phyloP scores from a whole-genome alignment of 2,113 vertebrate genomes.

The Aegotheles bennettii region DNA sequence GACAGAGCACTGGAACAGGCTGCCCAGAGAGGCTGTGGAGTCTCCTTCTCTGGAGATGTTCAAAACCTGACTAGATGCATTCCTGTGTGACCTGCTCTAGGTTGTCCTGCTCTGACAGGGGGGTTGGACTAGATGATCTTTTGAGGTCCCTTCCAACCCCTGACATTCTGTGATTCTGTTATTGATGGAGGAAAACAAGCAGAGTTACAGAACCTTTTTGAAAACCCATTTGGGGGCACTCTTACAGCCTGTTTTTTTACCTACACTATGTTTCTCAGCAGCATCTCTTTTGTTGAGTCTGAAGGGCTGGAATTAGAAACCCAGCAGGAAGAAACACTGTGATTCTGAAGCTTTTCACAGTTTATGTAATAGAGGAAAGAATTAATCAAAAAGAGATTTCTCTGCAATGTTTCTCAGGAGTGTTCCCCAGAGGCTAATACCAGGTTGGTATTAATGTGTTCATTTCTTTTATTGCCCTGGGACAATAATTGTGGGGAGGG shows the following conservation, averaged over 20 bases:
- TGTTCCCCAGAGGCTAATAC: not conserved
- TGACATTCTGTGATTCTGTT: too few species aligned
- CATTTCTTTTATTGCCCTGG: not conserved
- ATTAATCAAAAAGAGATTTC: not conserved
- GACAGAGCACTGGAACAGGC: too few species aligned
- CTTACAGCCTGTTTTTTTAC: not conserved
- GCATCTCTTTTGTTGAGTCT: not conserved
- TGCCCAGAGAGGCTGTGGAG: too few species aligned
- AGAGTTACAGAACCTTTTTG: constrained; percentile 10
- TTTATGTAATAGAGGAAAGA: not conserved
- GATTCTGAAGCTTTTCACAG: not conserved
- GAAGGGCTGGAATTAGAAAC: not conserved
- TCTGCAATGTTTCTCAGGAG: not conserved
- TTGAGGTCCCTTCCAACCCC: too few species aligned
- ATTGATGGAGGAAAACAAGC: not conserved
- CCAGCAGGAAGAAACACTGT: not conserved
- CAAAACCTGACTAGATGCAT: too few species aligned
- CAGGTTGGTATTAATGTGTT: not conserved
- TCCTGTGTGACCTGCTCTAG: too few species aligned
- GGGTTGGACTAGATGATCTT: too few species aligned
- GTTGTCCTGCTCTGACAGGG: too few species aligned
- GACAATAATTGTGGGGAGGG: not conserved
- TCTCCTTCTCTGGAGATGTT: too few species aligned
- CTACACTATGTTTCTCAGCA: not conserved
- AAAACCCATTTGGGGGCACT: constrained; percentile 4